Conservation (phyloP, 2,888 invertebrate species). For the Iselma pallidipennis region DNA sequence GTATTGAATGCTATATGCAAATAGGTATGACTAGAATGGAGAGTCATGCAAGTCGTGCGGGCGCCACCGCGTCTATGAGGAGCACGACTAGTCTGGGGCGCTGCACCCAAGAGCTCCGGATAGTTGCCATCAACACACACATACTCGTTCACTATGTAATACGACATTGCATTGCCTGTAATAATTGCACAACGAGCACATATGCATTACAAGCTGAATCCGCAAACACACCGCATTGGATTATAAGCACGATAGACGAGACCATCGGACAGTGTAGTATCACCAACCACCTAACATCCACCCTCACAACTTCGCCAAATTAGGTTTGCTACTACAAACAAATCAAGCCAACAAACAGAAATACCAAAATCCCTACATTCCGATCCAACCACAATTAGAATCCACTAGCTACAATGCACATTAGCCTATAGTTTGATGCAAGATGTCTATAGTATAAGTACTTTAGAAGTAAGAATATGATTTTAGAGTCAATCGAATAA, state of each 20-base stretch:
- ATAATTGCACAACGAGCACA: slow-evolving; percentile 48
- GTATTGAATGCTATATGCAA: slow-evolving; percentile 57
- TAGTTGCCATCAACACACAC: slow-evolving; percentile 47
- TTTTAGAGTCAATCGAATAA: slow-evolving; percentile 20
- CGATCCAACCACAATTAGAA: background rate
- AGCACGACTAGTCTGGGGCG: slow-evolving; percentile 40
- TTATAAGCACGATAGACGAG: slow-evolving; percentile 29
- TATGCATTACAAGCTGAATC: slow-evolving; percentile 46
- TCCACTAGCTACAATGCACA: background rate
- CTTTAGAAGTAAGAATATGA: slow-evolving; percentile 3
- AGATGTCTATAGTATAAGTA: no score
- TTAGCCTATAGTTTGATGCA: no score
- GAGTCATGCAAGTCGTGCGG: slow-evolving; percentile 42
- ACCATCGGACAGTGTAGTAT: background rate
- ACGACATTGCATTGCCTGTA: slow-evolving; percentile 49
- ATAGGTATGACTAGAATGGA: slow-evolving; percentile 47
- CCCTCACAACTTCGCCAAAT: background rate
- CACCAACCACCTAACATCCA: background rate
- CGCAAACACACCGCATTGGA: slow-evolving; percentile 48
- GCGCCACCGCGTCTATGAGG: slow-evolving; percentile 37
- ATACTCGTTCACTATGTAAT: slow-evolving; percentile 30
- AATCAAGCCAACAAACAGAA: background rate
- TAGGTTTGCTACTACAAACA: background rate
- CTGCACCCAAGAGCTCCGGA: slow-evolving; percentile 46
- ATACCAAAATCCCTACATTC: background rate